Evolutionary conservation across 2,797 vertebrate genomes (phyloP).

Genomic region (Pteronotus mesoamericanus): DNA sequence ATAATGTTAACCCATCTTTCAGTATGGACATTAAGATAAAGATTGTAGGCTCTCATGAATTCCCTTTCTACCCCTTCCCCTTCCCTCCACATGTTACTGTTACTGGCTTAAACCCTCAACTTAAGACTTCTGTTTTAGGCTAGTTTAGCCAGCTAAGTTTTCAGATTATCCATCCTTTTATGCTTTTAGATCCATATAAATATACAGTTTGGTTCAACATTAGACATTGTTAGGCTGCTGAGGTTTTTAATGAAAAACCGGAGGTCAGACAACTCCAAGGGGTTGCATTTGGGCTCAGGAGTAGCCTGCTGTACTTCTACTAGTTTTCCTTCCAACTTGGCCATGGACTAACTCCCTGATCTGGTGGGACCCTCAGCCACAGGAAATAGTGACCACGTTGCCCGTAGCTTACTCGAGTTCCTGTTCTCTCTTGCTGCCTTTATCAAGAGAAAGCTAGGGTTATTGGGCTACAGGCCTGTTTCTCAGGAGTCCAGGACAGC

Average conservation of each 20-base stretch:
- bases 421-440: constrained; percentile 26
- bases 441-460: neutral
- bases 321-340: neutral
- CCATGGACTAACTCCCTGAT: neutral
- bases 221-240: constrained; percentile 3
- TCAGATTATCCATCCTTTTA: neutral
- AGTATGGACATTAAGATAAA: neutral
- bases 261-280: neutral
- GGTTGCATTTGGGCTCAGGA: neutral
- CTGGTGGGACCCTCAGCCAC: neutral
- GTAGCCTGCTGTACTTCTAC: neutral
- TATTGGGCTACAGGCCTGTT: neutral
- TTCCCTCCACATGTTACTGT: neutral
- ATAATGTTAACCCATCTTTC: neutral
- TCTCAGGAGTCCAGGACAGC: neutral
- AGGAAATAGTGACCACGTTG: neutral
- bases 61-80: neutral
- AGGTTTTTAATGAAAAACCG: constrained; percentile 23
- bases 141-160: constrained; percentile 6
- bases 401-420: neutral
- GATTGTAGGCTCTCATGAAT: neutral
- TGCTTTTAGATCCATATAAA: neutral
- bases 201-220: neutral
- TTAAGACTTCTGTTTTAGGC: neutral
- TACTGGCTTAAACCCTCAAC: neutral